Percentiles rank a stretch among this genome's conserved stretches.
Conservation (phyloP, 2,113 vertebrate species). For the Siniperca knerii region DNA sequence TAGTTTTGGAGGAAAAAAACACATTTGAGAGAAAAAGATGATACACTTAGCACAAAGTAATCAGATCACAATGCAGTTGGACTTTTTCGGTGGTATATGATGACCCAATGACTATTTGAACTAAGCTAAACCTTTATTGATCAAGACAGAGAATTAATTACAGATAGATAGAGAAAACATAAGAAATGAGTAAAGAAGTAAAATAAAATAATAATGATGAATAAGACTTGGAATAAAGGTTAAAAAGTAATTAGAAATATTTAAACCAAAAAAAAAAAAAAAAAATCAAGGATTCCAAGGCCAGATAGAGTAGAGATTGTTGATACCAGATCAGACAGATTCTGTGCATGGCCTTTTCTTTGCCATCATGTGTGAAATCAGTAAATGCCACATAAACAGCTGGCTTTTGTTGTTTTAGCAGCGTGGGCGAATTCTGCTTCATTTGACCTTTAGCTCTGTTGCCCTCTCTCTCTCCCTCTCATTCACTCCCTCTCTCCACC, state of each 20-base stretch:
- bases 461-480: constrained; percentile 4
- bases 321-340: not conserved
- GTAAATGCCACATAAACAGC: constrained; percentile 61
- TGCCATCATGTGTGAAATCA: constrained; percentile 55
- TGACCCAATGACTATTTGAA: not conserved
- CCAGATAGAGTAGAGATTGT: not conserved
- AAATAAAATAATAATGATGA: not conserved
- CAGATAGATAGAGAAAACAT: not conserved
- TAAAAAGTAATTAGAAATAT: not conserved
- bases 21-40: not conserved
- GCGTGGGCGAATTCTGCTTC: constrained; percentile 32
- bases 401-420: constrained; percentile 51
- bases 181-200: not conserved
- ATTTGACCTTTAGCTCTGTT: constrained; percentile 60
- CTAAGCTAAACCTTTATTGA: not conserved
- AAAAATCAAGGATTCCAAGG: not conserved
- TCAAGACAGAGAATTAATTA: not conserved
- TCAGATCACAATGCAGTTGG: not conserved
- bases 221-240: not conserved
- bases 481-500: not conserved
- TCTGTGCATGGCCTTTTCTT: constrained; percentile 12
- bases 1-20: not conserved
- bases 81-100: not conserved
- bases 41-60: not conserved
- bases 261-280: not conserved